Evolutionary conservation across 2,888 invertebrate genomes (phyloP).

Genomic region (Nephrotoma appendiculata): DNA sequence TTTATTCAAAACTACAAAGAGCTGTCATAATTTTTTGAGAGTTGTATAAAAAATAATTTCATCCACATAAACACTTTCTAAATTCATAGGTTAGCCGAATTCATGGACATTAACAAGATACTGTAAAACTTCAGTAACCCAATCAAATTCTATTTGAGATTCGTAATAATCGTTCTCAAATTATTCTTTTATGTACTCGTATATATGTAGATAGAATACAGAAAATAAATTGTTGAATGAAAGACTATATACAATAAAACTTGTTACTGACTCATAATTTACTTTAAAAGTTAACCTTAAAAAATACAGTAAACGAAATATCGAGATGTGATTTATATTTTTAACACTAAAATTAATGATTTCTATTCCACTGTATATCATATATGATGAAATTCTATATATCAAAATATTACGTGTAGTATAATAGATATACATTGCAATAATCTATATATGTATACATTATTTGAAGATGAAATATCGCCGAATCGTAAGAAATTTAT

Average conservation of each 20-base stretch:
- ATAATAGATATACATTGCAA: background rate
- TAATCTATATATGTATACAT: background rate
- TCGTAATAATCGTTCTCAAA: background rate
- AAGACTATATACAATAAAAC: background rate
- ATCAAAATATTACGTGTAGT: background rate
- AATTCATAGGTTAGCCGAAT: background rate
- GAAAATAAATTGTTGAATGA: background rate
- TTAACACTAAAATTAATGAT: too few relatives aligned
- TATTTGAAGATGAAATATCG: background rate
- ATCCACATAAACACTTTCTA: background rate
- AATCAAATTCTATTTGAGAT: background rate
- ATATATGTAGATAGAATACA: background rate
- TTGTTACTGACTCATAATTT: background rate
- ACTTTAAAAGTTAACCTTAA: background rate
- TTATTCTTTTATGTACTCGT: background rate
- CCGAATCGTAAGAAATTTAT: background rate
- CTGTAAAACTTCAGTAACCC: background rate
- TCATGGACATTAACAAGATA: background rate
- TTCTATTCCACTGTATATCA: background rate
- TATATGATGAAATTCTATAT: background rate
- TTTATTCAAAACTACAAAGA: background rate
- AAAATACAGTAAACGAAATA: background rate
- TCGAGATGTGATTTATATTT: background rate
- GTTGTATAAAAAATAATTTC: background rate
- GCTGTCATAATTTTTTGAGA: background rate